These are phyloP conservation scores for Megalops atlanticus DNA, from an alignment of 2,113 vertebrate genomes.

Conservation along the genomic window DNA sequence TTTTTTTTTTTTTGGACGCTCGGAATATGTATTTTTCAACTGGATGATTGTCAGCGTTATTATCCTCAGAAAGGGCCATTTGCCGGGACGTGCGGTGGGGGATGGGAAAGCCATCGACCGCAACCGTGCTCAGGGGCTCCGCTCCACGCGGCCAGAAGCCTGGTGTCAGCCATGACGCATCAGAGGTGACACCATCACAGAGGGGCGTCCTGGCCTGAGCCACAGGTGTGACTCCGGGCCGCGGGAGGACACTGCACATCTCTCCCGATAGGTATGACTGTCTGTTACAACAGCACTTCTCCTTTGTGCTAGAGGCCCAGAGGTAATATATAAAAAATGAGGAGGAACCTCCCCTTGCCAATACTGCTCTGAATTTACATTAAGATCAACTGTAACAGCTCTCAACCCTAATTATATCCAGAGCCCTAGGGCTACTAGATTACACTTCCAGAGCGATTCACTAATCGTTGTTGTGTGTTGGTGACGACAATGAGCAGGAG, in stretches of 20 bases:
- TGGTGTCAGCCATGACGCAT: conserved; percentile 1
- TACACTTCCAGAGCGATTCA: not conserved
- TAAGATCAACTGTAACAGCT: not conserved
- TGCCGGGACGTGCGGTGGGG: conserved; percentile 12
- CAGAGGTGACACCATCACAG: conserved; percentile 7
- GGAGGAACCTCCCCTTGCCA: not conserved
- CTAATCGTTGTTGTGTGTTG: not conserved
- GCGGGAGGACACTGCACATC: no score
- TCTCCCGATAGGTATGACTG: no score
- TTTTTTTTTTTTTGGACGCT: conserved; percentile 41
- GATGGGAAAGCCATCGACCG: not conserved
- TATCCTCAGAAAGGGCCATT: conserved; percentile 44
- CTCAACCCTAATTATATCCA: not conserved
- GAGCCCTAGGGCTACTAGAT: not conserved
- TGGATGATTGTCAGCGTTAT: conserved; percentile 37
- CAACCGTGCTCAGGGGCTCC: not conserved
- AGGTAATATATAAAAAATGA: not conserved
- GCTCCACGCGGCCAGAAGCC: conserved; percentile 5
- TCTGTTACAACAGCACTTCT: not conserved
- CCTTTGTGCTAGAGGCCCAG: not conserved
- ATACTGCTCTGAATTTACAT: not conserved
- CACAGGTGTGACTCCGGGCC: no score
- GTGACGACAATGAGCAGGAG: not conserved
- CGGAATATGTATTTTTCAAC: conserved; percentile 29
- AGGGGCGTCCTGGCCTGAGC: not conserved